A percentile compares a stretch with the other conserved stretches of the same genome.
Conservation (phyloP, 2,888 invertebrate species). For the Philaethria dido region DNA sequence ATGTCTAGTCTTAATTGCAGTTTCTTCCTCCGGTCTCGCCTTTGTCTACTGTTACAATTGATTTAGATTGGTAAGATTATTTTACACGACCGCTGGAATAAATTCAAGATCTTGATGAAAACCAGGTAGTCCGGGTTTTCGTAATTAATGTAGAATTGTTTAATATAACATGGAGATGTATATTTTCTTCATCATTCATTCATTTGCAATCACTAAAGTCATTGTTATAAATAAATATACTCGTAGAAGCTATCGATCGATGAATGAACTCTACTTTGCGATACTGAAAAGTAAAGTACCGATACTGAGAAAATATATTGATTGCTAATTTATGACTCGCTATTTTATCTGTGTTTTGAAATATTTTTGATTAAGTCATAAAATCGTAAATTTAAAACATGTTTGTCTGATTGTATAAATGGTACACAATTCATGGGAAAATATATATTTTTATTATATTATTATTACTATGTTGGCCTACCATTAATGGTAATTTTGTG, state of each 20-base stretch:
- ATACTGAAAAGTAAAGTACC: conserved; percentile 4
- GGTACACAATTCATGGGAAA: no score
- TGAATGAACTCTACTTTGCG: conserved; percentile 23
- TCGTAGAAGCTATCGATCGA: conserved; percentile 17
- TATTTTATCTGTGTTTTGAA: not conserved
- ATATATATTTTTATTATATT: no score
- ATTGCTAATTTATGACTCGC: not conserved
- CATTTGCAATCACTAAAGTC: conserved; percentile 17
- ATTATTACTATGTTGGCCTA: no score
- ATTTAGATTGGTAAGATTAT: conserved; percentile 44
- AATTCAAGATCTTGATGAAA: conserved; percentile 43
- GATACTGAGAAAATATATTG: conserved; percentile 16
- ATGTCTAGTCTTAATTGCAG: conserved; percentile 58
- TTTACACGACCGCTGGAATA: conserved; percentile 37
- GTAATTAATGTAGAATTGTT: conserved; percentile 11
- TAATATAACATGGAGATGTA: not conserved
- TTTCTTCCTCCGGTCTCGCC: conserved; percentile 64
- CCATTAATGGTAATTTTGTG: no score
- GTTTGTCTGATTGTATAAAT: no score
- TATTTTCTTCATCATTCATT: no score
- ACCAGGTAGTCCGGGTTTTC: conserved; percentile 29
- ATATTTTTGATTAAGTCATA: not conserved
- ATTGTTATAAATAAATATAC: conserved; percentile 22
- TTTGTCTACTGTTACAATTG: conserved; percentile 54
- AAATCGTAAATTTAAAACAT: no score